Evolutionary conservation across 2,888 invertebrate genomes (phyloP), one percentile per base, ranked within the genome.

Genomic region (Acanthosepion pharaonis): DNA sequence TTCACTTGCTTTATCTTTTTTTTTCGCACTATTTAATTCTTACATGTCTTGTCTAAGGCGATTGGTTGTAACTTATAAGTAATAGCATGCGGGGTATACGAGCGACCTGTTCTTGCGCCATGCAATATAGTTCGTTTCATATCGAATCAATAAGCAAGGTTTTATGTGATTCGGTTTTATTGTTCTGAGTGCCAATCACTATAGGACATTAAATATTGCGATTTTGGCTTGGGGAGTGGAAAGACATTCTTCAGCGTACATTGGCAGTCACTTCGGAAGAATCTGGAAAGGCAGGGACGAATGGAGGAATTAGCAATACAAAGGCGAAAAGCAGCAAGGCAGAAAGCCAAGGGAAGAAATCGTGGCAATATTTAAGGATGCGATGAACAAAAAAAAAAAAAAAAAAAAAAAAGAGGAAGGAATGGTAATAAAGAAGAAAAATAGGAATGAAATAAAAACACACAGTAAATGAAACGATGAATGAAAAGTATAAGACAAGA

Each of bases 91-190:
- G 15, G 15, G 11, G 78, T 78, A n/a, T 15, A 33, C 78, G n/a
- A 78, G 78, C n/a, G 78, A 78, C n/a, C 78, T 78, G 78, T 33
- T 78, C 78, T 78, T 78, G 15, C 78, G 78, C 78, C 78, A n/a
- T 78, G 78, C 33, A 78, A 78, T 78, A 78, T 78, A 78, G n/a
- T 78, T n/a, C 78, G 78, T 78, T 78, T 78, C 78, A 78, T 78
- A 78, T 78, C 78, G 78, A 78, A 78, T 78, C 78, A 78, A 78
- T 78, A 78, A 78, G 78, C 78, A 78, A 11, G 33, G 78, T 78
- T 78, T 78, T 78, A 78, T 78, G 78, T 78, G 78, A 78, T n/a
- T 78, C 78, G n/a, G 78, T 78, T 78, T 78, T 78, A 78, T 78
- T 78, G 78, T 78, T 78, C n/a, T 33, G 78, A 78, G 78, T 78